These are phyloP conservation scores for Lepidocyrtoides sp. DNA, from an alignment of 2,888 invertebrate genomes.

Conservation along the genomic window DNA sequence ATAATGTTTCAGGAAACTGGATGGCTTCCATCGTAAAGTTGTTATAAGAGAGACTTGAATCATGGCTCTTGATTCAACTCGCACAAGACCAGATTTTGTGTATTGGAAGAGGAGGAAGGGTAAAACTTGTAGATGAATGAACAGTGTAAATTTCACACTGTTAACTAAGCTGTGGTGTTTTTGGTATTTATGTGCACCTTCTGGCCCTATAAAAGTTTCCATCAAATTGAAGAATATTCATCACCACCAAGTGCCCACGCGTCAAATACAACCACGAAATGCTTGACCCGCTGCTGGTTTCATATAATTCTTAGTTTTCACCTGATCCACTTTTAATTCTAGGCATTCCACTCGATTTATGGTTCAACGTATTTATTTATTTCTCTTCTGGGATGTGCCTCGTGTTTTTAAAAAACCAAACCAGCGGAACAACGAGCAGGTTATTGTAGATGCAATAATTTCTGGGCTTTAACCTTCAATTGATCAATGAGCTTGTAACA, in stretches of 20 bases:
- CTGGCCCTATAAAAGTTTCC: constrained; percentile 59
- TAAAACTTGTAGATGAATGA: neutral
- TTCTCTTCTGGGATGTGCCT: constrained; percentile 71
- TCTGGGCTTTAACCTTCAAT: constrained; percentile 61
- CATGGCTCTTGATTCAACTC: constrained; percentile 6
- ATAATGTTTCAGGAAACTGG: constrained; percentile 69
- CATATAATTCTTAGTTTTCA: constrained; percentile 38
- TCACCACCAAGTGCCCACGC: constrained; percentile 76
- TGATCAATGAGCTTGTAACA: constrained; percentile 69
- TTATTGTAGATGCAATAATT: constrained; percentile 51
- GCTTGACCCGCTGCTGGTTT: constrained; percentile 17
- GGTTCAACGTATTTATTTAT: constrained; percentile 72
- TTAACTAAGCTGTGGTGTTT: neutral
- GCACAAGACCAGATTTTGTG: neutral
- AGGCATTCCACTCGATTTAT: constrained; percentile 68
- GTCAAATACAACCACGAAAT: constrained; percentile 57
- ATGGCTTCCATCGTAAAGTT: constrained; percentile 51
- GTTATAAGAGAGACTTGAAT: too few species aligned
- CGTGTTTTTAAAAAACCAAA: constrained; percentile 38
- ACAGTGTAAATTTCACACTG: neutral
- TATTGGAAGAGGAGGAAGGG: neutral
- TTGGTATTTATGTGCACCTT: constrained; percentile 54
- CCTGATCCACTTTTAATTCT: constrained; percentile 76
- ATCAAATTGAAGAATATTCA: constrained; percentile 77
- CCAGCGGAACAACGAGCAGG: neutral